Base-by-base conservation (phyloP, 1,140 invertebrate genomes). In the Dufourea novaeangliae region DNA sequence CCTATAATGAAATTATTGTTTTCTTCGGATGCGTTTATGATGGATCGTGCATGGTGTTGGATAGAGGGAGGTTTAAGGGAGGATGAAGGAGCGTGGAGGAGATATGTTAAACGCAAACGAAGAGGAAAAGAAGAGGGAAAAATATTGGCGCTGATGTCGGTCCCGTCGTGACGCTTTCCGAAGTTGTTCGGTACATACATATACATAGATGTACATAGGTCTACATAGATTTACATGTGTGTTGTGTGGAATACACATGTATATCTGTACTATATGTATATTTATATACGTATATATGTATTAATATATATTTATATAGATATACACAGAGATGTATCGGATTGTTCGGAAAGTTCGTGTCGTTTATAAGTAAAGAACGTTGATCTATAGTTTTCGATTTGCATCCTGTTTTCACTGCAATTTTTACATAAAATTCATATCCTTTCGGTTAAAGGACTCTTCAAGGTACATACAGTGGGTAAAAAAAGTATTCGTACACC, bases 161-260 rank as follows among this genome's bases (percentile, higher is more conserved):
- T 66, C 50, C 59, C 59, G 57, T 83, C 80, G 57, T 59, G 57
- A 78, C 64, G 50, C 69, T 83, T 83, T 39, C 52, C 52, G 64
- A 74, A 74, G 25, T 69, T 63, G 32, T 29, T 79, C 56, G 66
- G 52, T 73, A 78, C 73, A 34, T 66, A 54, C 29, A n/a, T 27
- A n/a, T n/a, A n/a, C n/a, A 74, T 54, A 50, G 17, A 29, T 46
- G 6, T 44, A 37, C 39, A 22, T 37, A 14, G 39, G 22, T 44
- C 17, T n/a, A 25, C 27, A 25, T 56, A 52, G 25, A 7, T 61
- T 2, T 52, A 6, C 4, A 25, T 25, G 25, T 11, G n/a, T 25
- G 4, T 52, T 20, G 25, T 11, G 12, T 52, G 25, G 10, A 20
- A 64, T 72, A 50, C 67, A 79, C 66, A 71, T 17, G 8, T 27